Evolutionary conservation across 2,113 vertebrate genomes (phyloP).

Genomic region (Mesocricetus auratus): DNA sequence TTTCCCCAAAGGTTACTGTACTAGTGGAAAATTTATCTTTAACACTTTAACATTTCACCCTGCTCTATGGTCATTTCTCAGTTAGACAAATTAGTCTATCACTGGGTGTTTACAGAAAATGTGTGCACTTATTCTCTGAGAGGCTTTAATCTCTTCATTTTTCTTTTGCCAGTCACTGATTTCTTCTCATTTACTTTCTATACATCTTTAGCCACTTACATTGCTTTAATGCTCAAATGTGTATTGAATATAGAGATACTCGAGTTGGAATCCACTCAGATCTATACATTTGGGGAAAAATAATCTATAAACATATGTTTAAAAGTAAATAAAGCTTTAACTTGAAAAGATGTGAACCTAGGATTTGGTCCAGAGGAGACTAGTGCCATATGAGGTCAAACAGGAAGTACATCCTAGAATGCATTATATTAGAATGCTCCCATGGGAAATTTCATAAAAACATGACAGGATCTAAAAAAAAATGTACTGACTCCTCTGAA

Average conservation of each 20-base stretch:
- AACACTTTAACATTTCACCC: conserved; percentile 38
- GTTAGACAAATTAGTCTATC: background rate
- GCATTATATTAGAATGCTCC: background rate
- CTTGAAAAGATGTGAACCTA: background rate
- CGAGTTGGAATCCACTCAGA: background rate
- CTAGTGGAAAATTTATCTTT: background rate
- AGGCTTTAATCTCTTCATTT: conserved; percentile 2
- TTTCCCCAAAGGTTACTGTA: background rate
- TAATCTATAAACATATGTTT: background rate
- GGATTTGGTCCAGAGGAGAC: background rate
- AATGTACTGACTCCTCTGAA: background rate
- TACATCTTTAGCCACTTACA: background rate
- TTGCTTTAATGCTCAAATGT: background rate
- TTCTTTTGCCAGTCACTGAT: background rate
- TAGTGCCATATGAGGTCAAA: background rate
- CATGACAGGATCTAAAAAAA: background rate
- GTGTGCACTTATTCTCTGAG: background rate
- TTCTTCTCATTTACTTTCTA: background rate
- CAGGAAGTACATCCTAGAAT: background rate
- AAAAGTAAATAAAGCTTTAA: background rate
- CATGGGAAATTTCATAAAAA: background rate
- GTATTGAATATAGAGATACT: background rate
- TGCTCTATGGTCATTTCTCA: background rate
- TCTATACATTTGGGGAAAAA: background rate
- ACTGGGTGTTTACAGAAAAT: conserved; percentile 12